phyloP scores from a whole-genome alignment of 2,888 invertebrate genomes.

The Clivina fossor region DNA sequence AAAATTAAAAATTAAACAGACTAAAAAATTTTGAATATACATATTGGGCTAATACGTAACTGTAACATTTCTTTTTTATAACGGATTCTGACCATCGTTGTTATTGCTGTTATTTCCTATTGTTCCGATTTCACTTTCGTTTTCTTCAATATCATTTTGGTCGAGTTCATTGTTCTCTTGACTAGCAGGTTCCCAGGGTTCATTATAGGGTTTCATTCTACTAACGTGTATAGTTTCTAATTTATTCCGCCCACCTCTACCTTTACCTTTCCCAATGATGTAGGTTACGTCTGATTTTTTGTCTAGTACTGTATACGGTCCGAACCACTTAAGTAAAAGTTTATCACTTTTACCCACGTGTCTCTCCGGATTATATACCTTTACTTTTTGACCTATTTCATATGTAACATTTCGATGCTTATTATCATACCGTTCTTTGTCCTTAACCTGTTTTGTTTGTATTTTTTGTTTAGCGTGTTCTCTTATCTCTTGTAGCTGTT shows the following conservation, averaged over 20 bases:
- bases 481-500: conserved; percentile 8
- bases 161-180: too few species aligned
- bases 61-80: too few species aligned
- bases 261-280: conserved; percentile 26
- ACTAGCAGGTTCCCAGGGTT: conserved; percentile 38
- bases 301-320: conserved; percentile 37
- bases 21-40: too few species aligned
- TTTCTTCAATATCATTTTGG: too few species aligned
- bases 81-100: too few species aligned
- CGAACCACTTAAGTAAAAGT: conserved; percentile 38
- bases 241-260: conserved; percentile 11
- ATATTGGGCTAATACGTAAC: too few species aligned
- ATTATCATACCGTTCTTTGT: conserved; percentile 39
- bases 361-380: conserved; percentile 39
- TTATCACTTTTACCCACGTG: conserved; percentile 41
- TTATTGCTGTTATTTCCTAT: too few species aligned
- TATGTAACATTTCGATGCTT: conserved; percentile 38
- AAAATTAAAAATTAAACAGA: too few species aligned
- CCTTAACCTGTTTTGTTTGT: conserved; percentile 28
- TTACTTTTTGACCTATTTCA: conserved; percentile 37
- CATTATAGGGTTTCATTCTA: conserved; percentile 36
- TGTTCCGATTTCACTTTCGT: too few species aligned
- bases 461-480: conserved; percentile 36
- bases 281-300: conserved; percentile 38
- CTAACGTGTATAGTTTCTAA: conserved; percentile 35